These are phyloP conservation scores for Dendroctonus valens DNA, from an alignment of 1,140 invertebrate species.

Conservation along the genomic window DNA sequence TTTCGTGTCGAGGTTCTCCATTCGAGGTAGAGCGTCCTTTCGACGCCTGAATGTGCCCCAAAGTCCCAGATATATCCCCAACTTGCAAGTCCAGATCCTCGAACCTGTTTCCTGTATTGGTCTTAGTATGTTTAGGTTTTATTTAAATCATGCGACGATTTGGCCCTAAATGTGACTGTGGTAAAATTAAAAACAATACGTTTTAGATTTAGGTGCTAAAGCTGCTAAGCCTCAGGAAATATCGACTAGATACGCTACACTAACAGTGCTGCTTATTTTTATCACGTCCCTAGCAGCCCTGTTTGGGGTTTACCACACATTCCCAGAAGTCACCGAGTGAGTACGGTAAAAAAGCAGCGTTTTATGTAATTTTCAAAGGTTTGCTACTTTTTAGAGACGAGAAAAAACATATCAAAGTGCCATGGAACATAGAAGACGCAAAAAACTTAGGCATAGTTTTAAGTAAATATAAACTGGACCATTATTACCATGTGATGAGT, in stretches of 20 bases:
- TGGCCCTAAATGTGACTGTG: too few relatives aligned
- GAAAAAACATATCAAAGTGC: constrained; percentile 84
- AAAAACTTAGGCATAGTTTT: constrained; percentile 91
- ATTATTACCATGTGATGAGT: constrained; percentile 88
- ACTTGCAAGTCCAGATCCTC: constrained; percentile 8
- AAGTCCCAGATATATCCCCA: constrained; percentile 21
- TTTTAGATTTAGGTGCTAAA: constrained; percentile 2
- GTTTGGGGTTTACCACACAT: constrained; percentile 69
- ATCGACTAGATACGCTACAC: constrained; percentile 55
- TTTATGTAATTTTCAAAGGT: constrained; percentile 12
- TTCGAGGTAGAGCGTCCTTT: constrained; percentile 30
- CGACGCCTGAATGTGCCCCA: constrained; percentile 7
- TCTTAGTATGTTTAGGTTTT: constrained; percentile 13
- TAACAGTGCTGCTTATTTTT: constrained; percentile 65
- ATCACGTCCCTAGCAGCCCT: constrained; percentile 60
- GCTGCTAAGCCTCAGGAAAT: constrained; percentile 19
- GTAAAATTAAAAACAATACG: background rate
- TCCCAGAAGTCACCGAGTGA: constrained; percentile 81
- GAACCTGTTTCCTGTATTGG: constrained; percentile 4
- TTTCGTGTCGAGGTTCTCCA: constrained; percentile 32
- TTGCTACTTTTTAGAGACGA: constrained; percentile 71
- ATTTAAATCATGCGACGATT: too few relatives aligned
- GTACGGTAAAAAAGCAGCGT: constrained; percentile 46
- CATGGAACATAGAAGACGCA: constrained; percentile 92
- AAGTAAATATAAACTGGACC: constrained; percentile 90